These are phyloP conservation scores for Cabera pusaria DNA, from an alignment of 2,888 invertebrate species.

Conservation along the genomic window DNA sequence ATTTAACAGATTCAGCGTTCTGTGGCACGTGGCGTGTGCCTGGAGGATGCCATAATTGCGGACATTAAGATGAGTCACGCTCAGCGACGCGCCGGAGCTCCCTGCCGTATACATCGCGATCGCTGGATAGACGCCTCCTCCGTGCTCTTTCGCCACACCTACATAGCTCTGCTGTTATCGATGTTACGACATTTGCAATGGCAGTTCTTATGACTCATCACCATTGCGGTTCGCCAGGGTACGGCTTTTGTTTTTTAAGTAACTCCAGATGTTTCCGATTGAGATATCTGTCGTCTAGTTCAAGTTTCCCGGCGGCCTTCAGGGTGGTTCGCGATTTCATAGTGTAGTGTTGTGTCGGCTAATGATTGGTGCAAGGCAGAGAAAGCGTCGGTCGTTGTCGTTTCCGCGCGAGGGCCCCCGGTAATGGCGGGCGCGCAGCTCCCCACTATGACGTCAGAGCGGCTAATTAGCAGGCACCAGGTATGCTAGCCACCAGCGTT, in stretches of 20 bases:
- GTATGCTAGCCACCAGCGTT: slow-evolving; percentile 52
- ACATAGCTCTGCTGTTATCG: slow-evolving; percentile 13
- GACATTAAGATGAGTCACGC: slow-evolving; percentile 81
- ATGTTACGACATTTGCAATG: slow-evolving; percentile 19
- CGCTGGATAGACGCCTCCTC: slow-evolving; percentile 43
- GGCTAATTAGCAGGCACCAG: slow-evolving; percentile 72
- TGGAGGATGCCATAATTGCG: slow-evolving; percentile 68
- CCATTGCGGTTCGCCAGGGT: slow-evolving; percentile 2
- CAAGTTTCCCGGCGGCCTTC: slow-evolving; percentile 41
- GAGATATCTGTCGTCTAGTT: not conserved
- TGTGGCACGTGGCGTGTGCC: slow-evolving; percentile 57
- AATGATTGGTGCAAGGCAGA: slow-evolving; percentile 53
- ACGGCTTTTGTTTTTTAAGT: no score
- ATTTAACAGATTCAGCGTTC: slow-evolving; percentile 31
- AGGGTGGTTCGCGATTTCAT: slow-evolving; percentile 35
- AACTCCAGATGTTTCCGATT: slow-evolving; percentile 1
- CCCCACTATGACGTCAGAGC: slow-evolving; percentile 70
- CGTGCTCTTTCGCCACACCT: slow-evolving; percentile 34
- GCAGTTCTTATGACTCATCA: not conserved
- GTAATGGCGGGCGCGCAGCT: slow-evolving; percentile 65
- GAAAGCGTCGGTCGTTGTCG: slow-evolving; percentile 80
- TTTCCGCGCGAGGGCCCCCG: slow-evolving; percentile 76
- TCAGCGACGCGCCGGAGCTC: slow-evolving; percentile 66
- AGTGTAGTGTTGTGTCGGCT: slow-evolving; percentile 34
- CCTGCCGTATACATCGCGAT: slow-evolving; percentile 68